phyloP scores from a whole-genome alignment of 2,797 vertebrate genomes.

The Liasis olivaceus region DNA sequence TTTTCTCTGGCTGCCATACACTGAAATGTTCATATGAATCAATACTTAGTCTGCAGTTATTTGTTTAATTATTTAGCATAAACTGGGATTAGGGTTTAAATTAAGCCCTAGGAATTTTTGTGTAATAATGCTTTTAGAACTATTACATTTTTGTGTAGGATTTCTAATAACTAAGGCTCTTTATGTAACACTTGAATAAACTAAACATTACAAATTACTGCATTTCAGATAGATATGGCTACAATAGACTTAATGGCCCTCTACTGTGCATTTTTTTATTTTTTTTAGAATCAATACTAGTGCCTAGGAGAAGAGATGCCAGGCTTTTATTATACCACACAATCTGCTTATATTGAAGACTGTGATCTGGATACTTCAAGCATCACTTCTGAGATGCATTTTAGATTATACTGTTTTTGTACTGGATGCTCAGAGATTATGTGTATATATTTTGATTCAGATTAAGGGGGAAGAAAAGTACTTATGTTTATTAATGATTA shows the following conservation, averaged over 20 bases:
- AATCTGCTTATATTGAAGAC: slow-evolving; percentile 22
- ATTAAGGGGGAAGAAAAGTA: not conserved
- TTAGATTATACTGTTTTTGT: not conserved
- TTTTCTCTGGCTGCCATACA: not conserved
- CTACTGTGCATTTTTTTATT: slow-evolving; percentile 5
- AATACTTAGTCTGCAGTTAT: not conserved
- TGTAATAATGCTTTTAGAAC: slow-evolving; percentile 29
- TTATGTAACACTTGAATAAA: not conserved
- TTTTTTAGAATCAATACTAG: slow-evolving; percentile 59
- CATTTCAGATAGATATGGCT: slow-evolving; percentile 8
- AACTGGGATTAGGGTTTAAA: slow-evolving; percentile 24
- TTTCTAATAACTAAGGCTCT: slow-evolving; percentile 23
- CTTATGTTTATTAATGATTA: not conserved
- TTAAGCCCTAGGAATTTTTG: slow-evolving; percentile 30
- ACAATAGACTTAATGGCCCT: not conserved
- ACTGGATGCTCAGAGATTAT: not conserved
- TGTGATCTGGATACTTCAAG: slow-evolving; percentile 2
- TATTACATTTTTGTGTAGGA: slow-evolving; percentile 41
- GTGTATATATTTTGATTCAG: not conserved
- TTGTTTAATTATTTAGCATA: slow-evolving; percentile 20
- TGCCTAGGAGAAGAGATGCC: slow-evolving; percentile 45
- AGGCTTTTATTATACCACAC: slow-evolving; percentile 18
- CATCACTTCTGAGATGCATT: not conserved
- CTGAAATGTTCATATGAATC: not conserved
- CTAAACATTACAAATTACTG: not conserved